Evolutionary conservation across 92 coral and sea anemone species (phyloP), one percentile per base, ranked within the genome.

Genomic region (Micromussa lordhowensis): DNA sequence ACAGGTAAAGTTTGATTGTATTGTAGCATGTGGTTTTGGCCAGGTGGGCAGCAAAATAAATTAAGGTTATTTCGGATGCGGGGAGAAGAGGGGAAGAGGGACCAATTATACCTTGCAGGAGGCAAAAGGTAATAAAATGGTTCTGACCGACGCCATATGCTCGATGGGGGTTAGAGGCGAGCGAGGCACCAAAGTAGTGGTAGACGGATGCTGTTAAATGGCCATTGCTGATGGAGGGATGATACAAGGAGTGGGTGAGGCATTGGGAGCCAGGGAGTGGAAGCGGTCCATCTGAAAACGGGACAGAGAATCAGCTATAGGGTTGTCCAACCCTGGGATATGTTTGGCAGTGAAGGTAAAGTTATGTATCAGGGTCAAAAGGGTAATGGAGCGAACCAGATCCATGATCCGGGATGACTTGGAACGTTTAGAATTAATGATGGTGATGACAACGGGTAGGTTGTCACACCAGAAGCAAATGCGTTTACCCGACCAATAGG

Each of bases 401-500:
- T 87, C 68, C 68, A 86, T 78, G 44, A 86, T 68, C 72, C 59
- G 0, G 13, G 83, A 44, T 24, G 49, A 34, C 57, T 72, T 81
- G 58, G 91, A 88, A 2, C 30, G 57, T 53, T 81, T 81, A 1
- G 81, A 35, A 30, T 88, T 81, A 5, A 81, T 51, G 48, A 81
- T 88, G 0, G 30, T 22, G n/a, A n/a, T n/a, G 22, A 57, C 55
- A 19, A 82, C 87, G 8, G 81, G 26, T 12, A 10, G 34, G 59
- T 71, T 82, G 71, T 88, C 91, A 26, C 91, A 81, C 61, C 82
- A 88, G 6, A 88, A 54, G 18, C 68, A 29, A 59, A 88, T 80
- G 1, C 82, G 82, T 74, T 88, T 82, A 8, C 66, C 76, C 5
- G 87, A 71, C 81, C 81, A 81, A 35, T 3, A 54, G 36, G 24